Base-by-base conservation (phyloP, 1,140 invertebrate species). In the Coenobita brevimanus region DNA sequence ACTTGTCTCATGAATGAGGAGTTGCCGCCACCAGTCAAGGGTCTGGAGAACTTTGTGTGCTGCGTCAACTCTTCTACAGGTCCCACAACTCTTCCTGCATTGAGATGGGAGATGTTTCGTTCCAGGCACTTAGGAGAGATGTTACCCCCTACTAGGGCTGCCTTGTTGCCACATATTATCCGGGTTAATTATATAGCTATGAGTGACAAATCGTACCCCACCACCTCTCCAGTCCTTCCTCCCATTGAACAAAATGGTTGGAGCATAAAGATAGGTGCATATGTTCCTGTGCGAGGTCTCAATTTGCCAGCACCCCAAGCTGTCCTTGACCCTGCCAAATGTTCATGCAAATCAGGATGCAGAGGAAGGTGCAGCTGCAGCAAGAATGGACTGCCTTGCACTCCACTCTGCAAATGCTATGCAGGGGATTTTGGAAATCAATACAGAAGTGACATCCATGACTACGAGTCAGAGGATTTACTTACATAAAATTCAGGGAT, bases 151-250 rank as follows among this genome's bases (percentile, higher is more conserved):
- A 69, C 64, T 69, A 69, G 64, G 64, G 64, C 64, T 69, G 10
- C 27, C 64, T 69, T 69, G 64, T 69, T 13, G 64, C 64, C 64
- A 69, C 64, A 27, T 69, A 69, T 69, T 69, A 69, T 27, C 64
- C 27, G 27, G 8, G 10, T 17, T 30, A n/a, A n/a, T n/a, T n/a
- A n/a, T n/a, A n/a, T n/a, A n/a, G n/a, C n/a, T 69, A 10, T 69
- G 64, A 13, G 27, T 17, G 27, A 30, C 15, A 69, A 15, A 17
- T 17, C 64, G 10, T 69, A 69, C 13, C 27, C 64, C 27, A 69
- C 64, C 27, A 30, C 64, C 64, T 17, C 64, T 69, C 64, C 64
- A 69, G 13, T 30, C 64, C 27, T 69, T 69, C 64, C 27, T 69
- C 15, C 15, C 64, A 69, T 30, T 17, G 64, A 15, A 69, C 15